A percentile compares a stretch with the other conserved stretches of the same genome.
These are phyloP conservation scores for Scaptomyza montana DNA, from an alignment of 1,140 invertebrate genomes.

Conservation along the genomic window DNA sequence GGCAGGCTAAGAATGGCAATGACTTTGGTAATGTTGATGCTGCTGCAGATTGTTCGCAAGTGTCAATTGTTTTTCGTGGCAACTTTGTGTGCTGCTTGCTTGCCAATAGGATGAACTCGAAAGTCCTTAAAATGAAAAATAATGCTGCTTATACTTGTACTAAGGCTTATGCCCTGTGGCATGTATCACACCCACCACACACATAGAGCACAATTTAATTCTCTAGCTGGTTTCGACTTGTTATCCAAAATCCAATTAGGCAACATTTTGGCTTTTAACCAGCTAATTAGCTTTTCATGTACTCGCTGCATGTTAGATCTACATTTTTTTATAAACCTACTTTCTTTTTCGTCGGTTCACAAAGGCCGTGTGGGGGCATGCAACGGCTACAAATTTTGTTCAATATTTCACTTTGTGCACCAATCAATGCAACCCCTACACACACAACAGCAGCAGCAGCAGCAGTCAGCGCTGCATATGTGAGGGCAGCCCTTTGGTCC, in stretches of 20 bases:
- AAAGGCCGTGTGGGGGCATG: constrained; percentile 13
- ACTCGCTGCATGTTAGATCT: constrained; percentile 19
- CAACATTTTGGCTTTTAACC: constrained; percentile 40
- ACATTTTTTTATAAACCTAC: not conserved
- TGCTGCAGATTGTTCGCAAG: constrained; percentile 71
- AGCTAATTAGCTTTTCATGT: constrained; percentile 47
- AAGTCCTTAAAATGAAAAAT: constrained; percentile 42
- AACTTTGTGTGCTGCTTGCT: constrained; percentile 25
- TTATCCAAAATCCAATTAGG: constrained; percentile 37
- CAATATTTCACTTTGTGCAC: constrained; percentile 76
- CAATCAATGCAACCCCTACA: constrained; percentile 67
- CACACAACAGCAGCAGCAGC: constrained; percentile 7
- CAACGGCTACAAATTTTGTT: constrained; percentile 61
- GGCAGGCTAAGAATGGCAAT: constrained; percentile 43
- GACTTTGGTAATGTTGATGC: constrained; percentile 56
- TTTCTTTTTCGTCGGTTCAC: not conserved
- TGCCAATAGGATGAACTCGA: constrained; percentile 3
- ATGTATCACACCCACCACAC: constrained; percentile 1
- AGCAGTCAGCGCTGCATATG: constrained; percentile 45
- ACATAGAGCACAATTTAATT: constrained; percentile 7
- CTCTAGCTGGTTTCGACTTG: constrained; percentile 26
- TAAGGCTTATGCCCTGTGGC: constrained; percentile 16
- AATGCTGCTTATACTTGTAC: constrained; percentile 40
- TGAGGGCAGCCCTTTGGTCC: constrained; percentile 11
- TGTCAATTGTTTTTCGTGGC: constrained; percentile 74